These are phyloP conservation scores for Brachyalestes nurse DNA, from an alignment of 2,797 vertebrate genomes.

Conservation along the genomic window DNA sequence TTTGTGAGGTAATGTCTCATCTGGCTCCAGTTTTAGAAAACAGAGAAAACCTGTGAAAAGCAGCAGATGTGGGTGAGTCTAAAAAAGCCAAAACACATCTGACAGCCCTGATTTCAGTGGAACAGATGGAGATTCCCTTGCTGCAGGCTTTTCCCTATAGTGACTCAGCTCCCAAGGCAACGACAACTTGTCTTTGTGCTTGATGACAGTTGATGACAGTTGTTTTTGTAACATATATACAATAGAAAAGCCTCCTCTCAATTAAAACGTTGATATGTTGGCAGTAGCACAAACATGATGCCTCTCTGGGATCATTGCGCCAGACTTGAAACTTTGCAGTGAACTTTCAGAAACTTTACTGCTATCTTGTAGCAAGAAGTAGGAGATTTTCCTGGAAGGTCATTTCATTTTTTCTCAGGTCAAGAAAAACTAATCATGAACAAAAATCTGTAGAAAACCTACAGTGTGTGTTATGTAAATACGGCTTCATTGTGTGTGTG, in stretches of 20 bases:
- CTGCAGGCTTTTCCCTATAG: conserved; percentile 21
- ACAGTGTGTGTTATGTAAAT: too few relatives aligned
- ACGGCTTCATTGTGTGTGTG: too few relatives aligned
- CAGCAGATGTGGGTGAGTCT: conserved; percentile 42
- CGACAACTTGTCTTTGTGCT: conserved; percentile 5
- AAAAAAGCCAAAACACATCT: conserved; percentile 28
- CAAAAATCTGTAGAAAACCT: not conserved
- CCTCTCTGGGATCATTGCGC: conserved; percentile 20
- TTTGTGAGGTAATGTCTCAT: conserved; percentile 6
- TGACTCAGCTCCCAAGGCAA: conserved; percentile 29
- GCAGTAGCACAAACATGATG: conserved; percentile 21
- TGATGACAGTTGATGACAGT: conserved; percentile 38
- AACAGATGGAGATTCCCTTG: conserved; percentile 48
- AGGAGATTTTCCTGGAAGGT: not conserved
- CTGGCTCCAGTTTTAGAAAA: conserved; percentile 6
- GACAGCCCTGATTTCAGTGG: conserved; percentile 20
- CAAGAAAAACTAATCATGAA: not conserved
- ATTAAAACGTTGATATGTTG: conserved; percentile 18
- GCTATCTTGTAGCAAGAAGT: not conserved
- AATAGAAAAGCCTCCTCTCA: not conserved
- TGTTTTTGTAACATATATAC: conserved; percentile 10
- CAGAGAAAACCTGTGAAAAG: not conserved
- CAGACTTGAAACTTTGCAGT: conserved; percentile 9
- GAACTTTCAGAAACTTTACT: not conserved
- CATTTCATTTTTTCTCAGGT: not conserved